These are phyloP conservation scores for Argyrosomus japonicus DNA, from an alignment of 2,113 vertebrate genomes.

Conservation along the genomic window DNA sequence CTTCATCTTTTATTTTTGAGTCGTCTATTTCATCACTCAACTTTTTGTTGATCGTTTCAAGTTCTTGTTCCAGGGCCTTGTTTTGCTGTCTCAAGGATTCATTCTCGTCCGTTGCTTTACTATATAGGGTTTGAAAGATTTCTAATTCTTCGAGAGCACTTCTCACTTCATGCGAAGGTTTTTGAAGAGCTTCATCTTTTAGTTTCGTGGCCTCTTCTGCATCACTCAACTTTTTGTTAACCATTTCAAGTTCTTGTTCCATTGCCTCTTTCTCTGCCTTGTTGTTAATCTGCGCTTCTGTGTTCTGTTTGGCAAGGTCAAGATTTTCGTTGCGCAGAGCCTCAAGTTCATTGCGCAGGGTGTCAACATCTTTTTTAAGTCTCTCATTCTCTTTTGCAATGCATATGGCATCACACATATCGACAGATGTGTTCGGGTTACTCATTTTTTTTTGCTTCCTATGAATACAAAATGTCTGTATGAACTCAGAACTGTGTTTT, in stretches of 20 bases:
- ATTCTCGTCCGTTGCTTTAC: not conserved
- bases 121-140: not conserved
- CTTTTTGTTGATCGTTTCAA: not conserved
- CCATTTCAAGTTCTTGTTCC: not conserved
- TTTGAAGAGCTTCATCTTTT: not conserved
- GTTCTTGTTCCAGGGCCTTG: not conserved
- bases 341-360: not conserved
- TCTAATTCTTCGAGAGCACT: not conserved
- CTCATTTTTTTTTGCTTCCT: no score
- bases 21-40: not conserved
- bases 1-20: not conserved
- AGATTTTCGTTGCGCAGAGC: not conserved
- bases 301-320: not conserved
- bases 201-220: not conserved
- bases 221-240: not conserved
- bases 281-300: not conserved
- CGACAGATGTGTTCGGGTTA: no score
- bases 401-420: no score
- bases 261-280: not conserved
- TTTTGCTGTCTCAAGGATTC: not conserved
- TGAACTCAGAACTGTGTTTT: no score
- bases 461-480: no score
- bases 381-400: not conserved
- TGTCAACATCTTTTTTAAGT: fast-evolving
- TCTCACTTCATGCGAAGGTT: fast-evolving